These are phyloP conservation scores for Limnothrissa miodon DNA, from an alignment of 2,113 vertebrate species.

Conservation along the genomic window DNA sequence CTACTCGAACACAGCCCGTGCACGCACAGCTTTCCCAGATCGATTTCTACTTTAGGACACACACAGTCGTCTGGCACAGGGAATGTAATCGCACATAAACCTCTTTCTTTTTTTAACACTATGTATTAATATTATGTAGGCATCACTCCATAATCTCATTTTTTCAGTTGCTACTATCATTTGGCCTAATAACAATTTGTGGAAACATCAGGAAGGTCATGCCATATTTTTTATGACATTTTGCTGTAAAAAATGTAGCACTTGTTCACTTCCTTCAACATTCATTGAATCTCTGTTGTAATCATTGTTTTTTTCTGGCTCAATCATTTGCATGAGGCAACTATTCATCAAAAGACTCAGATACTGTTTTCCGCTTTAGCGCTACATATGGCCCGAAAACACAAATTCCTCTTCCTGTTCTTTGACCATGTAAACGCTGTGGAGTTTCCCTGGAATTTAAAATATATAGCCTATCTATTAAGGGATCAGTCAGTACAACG, in stretches of 20 bases:
- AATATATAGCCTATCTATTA: neutral
- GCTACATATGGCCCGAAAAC: neutral
- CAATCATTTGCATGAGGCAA: too few relatives aligned
- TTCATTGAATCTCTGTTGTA: neutral
- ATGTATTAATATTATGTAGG: too few relatives aligned
- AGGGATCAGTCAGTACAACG: neutral
- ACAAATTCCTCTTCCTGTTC: neutral
- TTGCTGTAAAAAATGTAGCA: too few relatives aligned
- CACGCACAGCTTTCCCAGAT: slow-evolving; percentile 29
- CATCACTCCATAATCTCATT: too few relatives aligned
- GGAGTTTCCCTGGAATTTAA: neutral
- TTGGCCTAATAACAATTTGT: too few relatives aligned
- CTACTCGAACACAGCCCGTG: neutral
- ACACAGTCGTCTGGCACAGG: neutral
- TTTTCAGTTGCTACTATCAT: too few relatives aligned
- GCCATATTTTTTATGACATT: too few relatives aligned
- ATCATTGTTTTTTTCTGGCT: neutral
- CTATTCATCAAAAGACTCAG: neutral
- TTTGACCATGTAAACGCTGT: too few relatives aligned
- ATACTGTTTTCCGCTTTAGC: neutral
- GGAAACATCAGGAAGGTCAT: too few relatives aligned
- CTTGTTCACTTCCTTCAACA: neutral
- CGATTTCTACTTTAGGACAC: neutral
- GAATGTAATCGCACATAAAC: neutral
- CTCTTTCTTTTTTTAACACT: too few relatives aligned